Evolutionary conservation across 1,140 invertebrate species (phyloP), one percentile per base, ranked within the genome.

Genomic region (Diorhabda sublineata): DNA sequence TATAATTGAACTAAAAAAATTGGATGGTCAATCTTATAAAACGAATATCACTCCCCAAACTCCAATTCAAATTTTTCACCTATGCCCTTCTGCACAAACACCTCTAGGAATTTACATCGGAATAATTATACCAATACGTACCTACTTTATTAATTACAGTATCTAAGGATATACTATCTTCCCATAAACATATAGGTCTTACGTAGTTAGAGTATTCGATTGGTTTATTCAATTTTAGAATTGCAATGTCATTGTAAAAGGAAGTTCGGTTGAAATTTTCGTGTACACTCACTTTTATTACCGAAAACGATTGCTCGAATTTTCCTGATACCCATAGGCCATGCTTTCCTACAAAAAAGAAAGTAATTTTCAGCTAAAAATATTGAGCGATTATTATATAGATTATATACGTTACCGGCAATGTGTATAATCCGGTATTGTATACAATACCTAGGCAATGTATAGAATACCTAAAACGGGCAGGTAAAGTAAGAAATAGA

Each of bases 181-280:
- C 71, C 82, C 79, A 77, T 3, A 89, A 77, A 73, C 88, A 89
- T 4, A 84, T 85, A 4, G 88, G 87, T 71, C 83, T 78, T 59
- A 87, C 81, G 61, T 81, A 79, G 42, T 83, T 81, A 62, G 83
- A 72, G 58, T 85, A 82, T 44, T 76, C 67, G 3, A 83, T 80
- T 5, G 76, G 47, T 4, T 79, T 76, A 5, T 84, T 76, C 45
- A 91, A 72, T 72, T 84, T 82, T 3, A 91, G 71, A 1, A 90
- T 73, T 0, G 88, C 88, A 47, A 91, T 87, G 70, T 91, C 89
- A 69, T 90, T 89, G 68, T 83, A 83, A 72, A 84, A 88, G 3
- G 79, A 82, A 5, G 73, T 78, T 3, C 80, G 77, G 71, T 85
- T 84, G 79, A 88, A 89, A 26, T 86, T 78, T 0, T 87, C 85